Evolutionary conservation across 1,140 invertebrate genomes (phyloP), one percentile per base, ranked within the genome.

Genomic region (Battus philenor): DNA sequence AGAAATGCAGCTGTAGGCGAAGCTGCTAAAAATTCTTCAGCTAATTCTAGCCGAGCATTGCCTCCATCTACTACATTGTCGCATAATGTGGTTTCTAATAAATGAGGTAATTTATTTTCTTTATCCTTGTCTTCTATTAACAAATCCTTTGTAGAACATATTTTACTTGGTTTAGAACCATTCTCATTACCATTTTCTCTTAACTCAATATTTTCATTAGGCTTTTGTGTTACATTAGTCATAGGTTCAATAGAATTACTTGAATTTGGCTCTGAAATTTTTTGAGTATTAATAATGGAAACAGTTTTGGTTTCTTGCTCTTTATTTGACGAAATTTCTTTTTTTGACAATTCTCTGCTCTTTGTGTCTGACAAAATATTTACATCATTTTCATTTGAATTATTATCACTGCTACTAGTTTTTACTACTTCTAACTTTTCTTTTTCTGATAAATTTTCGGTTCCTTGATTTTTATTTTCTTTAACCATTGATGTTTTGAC

Each of bases 1-100:
- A 94, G 73, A 68, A 93, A 93, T 4, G 93, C 93, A 13, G 92
- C 93, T 5, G 92, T 94, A 6, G 93, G 92, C 10, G 93, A 94
- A 52, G 92, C 91, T 5, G 92, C 91, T 69, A 93, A 90, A 54
- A 93, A 89, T 64, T 93, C 92, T 68, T 91, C 91, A 3, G 92
- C 92, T 55, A 93, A 80, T 65, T 93, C 91, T 4, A 91, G 88
- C 49, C 90, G 88, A 15, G 89, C 80, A 50, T 89, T 86, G 26
- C 89, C 87, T 3, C 84, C 75, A 52, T 90, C 86, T 7, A 87
- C 88, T 31, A 75, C 76, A 50, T 88, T 89, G 55, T 84, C 75
- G 44, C 47, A 89, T 76, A 68, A 86, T 60, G 57, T 70, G 73
- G 67, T 67, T 65, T 76, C 88, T 85, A 63, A 66, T 74, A 57